Conservation (phyloP, 2,797 vertebrate genomes). For the Hylomyscus alleni region DNA sequence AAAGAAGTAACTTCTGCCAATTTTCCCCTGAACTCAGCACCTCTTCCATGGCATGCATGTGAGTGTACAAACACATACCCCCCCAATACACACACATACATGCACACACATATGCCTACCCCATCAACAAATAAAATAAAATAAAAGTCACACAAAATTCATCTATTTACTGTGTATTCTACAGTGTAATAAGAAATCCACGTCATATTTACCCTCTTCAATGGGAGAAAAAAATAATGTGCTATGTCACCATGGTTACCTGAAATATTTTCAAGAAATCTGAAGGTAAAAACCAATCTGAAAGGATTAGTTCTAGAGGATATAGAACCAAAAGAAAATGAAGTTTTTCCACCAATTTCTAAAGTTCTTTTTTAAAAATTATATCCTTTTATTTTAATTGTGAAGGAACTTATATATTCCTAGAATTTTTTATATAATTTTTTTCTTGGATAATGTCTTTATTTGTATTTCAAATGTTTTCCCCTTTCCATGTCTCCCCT, state of each 20-base stretch:
- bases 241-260: not conserved
- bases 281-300: not conserved
- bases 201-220: slow-evolving; percentile 11
- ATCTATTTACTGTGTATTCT: not conserved
- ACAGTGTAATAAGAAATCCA: not conserved
- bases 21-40: not conserved
- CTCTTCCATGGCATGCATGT: not conserved
- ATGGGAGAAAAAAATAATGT: slow-evolving; percentile 29
- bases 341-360: not conserved
- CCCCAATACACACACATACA: not conserved
- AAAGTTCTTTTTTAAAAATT: not conserved
- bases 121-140: not conserved
- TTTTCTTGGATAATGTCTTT: too few species aligned
- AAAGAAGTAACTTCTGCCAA: not conserved
- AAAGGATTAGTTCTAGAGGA: not conserved
- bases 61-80: not conserved
- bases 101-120: not conserved
- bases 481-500: too few species aligned
- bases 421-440: too few species aligned
- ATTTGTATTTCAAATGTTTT: too few species aligned
- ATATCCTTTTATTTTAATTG: too few species aligned
- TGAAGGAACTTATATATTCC: too few species aligned
- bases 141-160: not conserved
- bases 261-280: slow-evolving; percentile 28
- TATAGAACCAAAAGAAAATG: not conserved